These are phyloP conservation scores for Lacerta agilis DNA, from an alignment of 2,797 vertebrate genomes.

Conservation along the genomic window DNA sequence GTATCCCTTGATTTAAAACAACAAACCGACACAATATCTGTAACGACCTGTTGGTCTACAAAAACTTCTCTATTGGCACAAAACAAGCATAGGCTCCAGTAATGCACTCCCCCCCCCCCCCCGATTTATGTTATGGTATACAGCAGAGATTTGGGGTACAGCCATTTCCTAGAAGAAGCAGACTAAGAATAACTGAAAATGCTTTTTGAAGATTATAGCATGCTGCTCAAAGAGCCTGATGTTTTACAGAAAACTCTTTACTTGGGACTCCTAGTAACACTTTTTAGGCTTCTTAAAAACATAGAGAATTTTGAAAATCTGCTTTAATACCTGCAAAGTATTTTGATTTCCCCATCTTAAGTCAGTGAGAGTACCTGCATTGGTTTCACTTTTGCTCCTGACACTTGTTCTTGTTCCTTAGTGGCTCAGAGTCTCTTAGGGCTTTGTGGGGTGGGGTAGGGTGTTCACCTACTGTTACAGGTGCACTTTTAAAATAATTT, in stretches of 20 bases:
- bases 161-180: not conserved
- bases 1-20: not conserved
- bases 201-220: not conserved
- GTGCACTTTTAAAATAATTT: constrained; percentile 41
- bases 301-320: constrained; percentile 39
- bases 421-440: constrained; percentile 17
- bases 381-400: constrained; percentile 70
- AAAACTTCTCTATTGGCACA: constrained; percentile 29
- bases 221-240: not conserved
- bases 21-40: not conserved
- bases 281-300: constrained; percentile 38
- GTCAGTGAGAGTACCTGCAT: constrained; percentile 45
- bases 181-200: constrained; percentile 11
- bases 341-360: constrained; percentile 53
- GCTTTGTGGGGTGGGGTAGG: constrained; percentile 4
- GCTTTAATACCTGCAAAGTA: constrained; percentile 41
- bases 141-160: not conserved
- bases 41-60: constrained; percentile 14
- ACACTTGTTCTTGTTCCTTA: constrained; percentile 55
- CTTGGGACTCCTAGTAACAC: not conserved
- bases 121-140: constrained; percentile 13
- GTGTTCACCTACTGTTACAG: constrained; percentile 21
- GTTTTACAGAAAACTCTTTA: constrained; percentile 53
- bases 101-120: constrained; percentile 3
- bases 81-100: constrained; percentile 33